Evolutionary conservation across 2,113 vertebrate species (phyloP).

Genomic region (Colossoma macropomum): DNA sequence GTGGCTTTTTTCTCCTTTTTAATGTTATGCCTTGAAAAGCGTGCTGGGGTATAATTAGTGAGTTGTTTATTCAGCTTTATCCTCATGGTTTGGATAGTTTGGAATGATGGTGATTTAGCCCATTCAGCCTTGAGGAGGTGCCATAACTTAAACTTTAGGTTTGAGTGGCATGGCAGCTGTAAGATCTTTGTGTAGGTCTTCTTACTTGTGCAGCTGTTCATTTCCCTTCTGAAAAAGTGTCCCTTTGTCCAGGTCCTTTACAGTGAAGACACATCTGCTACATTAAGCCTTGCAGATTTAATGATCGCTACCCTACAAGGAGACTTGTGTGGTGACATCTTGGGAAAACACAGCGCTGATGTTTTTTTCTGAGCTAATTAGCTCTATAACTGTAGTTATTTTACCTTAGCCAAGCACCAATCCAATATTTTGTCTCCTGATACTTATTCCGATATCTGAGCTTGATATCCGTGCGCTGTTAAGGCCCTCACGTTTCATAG

Average conservation of each 20-base stretch:
- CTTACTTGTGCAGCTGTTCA: conserved; percentile 44
- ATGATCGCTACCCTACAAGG: neutral
- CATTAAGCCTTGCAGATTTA: neutral
- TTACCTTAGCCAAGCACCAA: no score
- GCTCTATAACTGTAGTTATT: no score
- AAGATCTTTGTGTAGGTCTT: conserved; percentile 6
- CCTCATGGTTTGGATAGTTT: neutral
- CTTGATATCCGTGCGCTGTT: no score
- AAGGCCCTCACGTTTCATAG: no score
- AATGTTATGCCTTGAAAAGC: no score
- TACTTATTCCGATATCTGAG: no score
- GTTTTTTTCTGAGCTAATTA: no score
- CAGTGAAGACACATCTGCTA: conserved; percentile 2
- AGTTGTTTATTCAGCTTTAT: neutral
- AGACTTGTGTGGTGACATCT: neutral
- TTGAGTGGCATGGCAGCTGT: conserved; percentile 54
- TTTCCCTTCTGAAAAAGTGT: conserved; percentile 20
- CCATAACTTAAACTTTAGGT: neutral
- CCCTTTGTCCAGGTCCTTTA: conserved; percentile 43
- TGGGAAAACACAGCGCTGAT: no score
- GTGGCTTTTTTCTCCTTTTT: no score
- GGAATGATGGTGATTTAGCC: neutral
- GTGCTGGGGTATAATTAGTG: no score
- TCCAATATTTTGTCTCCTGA: no score
- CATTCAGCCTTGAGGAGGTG: neutral